These are phyloP conservation scores for Drosophila teissieri DNA, from an alignment of 1,140 invertebrate species.

Conservation along the genomic window DNA sequence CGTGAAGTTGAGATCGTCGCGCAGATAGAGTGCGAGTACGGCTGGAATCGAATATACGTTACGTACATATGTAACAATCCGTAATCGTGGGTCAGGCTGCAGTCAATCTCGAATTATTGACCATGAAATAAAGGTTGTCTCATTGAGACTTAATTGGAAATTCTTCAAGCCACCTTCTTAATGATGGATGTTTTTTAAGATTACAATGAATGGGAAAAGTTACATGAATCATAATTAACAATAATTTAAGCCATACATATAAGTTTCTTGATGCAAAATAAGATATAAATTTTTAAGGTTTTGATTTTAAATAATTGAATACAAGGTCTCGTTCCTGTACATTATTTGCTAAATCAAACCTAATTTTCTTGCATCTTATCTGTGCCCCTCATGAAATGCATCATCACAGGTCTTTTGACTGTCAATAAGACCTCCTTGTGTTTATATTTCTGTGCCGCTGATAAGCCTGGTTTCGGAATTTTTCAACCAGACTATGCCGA, in stretches of 20 bases:
- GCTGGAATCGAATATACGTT: slow-evolving; percentile 85
- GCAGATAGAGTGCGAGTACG: slow-evolving; percentile 90
- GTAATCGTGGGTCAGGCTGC: slow-evolving; percentile 3
- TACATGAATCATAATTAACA: too few relatives aligned
- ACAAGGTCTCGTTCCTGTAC: neutral
- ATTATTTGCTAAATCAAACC: neutral
- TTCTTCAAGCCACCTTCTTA: neutral
- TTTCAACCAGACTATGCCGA: slow-evolving; percentile 48
- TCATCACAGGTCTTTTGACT: slow-evolving; percentile 23
- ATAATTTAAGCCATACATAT: neutral
- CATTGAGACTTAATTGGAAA: slow-evolving; percentile 7
- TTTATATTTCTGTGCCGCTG: slow-evolving; percentile 27
- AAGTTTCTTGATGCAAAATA: too few relatives aligned
- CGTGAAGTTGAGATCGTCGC: slow-evolving; percentile 85
- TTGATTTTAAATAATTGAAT: neutral
- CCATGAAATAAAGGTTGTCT: slow-evolving; percentile 35
- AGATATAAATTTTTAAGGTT: too few relatives aligned
- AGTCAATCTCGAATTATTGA: slow-evolving; percentile 21
- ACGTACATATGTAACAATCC: slow-evolving; percentile 5
- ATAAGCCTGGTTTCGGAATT: slow-evolving; percentile 53
- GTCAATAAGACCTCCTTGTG: slow-evolving; percentile 41
- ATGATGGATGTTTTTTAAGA: too few relatives aligned
- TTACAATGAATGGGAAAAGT: too few relatives aligned
- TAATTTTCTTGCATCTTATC: slow-evolving; percentile 15
- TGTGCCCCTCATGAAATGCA: slow-evolving; percentile 11